Base-by-base conservation (phyloP, 2,888 invertebrate genomes). In the Melieria crassipennis region DNA sequence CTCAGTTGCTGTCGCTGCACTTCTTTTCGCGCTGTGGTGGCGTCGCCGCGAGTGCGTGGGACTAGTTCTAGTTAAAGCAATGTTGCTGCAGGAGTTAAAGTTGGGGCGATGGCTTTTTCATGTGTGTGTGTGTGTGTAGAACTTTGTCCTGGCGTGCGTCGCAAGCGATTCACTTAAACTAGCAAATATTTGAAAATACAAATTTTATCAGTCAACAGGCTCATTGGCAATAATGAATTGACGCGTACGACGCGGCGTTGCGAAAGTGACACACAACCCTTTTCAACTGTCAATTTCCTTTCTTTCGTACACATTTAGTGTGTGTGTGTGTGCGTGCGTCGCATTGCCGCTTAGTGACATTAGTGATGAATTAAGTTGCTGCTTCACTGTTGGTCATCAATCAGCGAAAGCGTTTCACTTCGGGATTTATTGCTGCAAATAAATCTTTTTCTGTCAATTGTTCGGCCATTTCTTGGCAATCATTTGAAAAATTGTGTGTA, bases 351-450 rank as follows among this genome's bases (percentile, higher is more conserved):
- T 52, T 52, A 13, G 9, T 50, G 50, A 11, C 55, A 71, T 71
- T 55, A 67, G 62, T 67, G 66, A 67, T 67, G 71, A 67, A 71
- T 71, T 63, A 58, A 46, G 63, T 66, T 65, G 58, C 52, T 11
- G 11, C 52, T 7, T 52, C 52, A 7, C 11, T 13, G 48, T 57
- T 42, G 13, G 13, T 61, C 67, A 75, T 75, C 75, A 73, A 75
- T 75, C 73, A 71, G 65, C 30, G 43, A 71, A 72, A 71, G 52
- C 55, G 66, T 50, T 70, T 62, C 70, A 60, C 13, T 50, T 67
- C 65, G 61, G 71, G 60, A 71, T 73, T 71, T 73, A 73, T 64
- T 66, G 71, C 61, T n/a, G 64, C 56, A 67, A 71, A 75, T 69
- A 71, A 75, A 72, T 72, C 66, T 69, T 71, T 62, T 65, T 57